These are phyloP conservation scores for Lordiphosa collinella DNA, from an alignment of 1,140 invertebrate species.

Conservation along the genomic window DNA sequence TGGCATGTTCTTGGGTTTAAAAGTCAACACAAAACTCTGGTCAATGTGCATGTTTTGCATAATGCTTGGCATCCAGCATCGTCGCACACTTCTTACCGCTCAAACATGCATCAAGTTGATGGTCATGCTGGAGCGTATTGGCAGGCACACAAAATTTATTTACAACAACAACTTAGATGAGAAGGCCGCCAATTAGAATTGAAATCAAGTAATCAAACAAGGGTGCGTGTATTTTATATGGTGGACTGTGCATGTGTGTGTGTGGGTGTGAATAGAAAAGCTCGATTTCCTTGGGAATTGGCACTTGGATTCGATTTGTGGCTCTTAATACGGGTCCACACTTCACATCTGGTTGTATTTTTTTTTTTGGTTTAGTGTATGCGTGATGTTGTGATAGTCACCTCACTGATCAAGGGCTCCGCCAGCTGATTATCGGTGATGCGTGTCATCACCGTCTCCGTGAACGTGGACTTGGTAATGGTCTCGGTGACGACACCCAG, in stretches of 20 bases:
- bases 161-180: slow-evolving; percentile 32
- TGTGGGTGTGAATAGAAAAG: slow-evolving; percentile 26
- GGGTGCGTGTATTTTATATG: slow-evolving; percentile 30
- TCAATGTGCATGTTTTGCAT: slow-evolving; percentile 64
- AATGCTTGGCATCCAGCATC: slow-evolving; percentile 43
- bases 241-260: slow-evolving; percentile 22
- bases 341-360: slow-evolving; percentile 8
- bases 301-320: slow-evolving; percentile 1
- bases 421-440: slow-evolving; percentile 94
- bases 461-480: slow-evolving; percentile 95
- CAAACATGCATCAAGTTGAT: slow-evolving; percentile 3
- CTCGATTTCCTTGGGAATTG: slow-evolving; percentile 21
- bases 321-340: background rate
- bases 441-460: slow-evolving; percentile 94
- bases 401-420: slow-evolving; percentile 92
- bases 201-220: slow-evolving; percentile 31
- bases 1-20: background rate
- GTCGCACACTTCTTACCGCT: slow-evolving; percentile 14
- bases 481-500: slow-evolving; percentile 93
- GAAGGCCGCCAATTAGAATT: slow-evolving; percentile 16
- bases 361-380: slow-evolving; percentile 58
- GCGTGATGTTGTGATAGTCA: slow-evolving; percentile 81
- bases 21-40: slow-evolving; percentile 16
- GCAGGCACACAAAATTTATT: slow-evolving; percentile 58
- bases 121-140: slow-evolving; percentile 1